Evolutionary conservation across 2,113 vertebrate species (phyloP), one percentile per base, ranked within the genome.

Genomic region (Actenoides hombroni): DNA sequence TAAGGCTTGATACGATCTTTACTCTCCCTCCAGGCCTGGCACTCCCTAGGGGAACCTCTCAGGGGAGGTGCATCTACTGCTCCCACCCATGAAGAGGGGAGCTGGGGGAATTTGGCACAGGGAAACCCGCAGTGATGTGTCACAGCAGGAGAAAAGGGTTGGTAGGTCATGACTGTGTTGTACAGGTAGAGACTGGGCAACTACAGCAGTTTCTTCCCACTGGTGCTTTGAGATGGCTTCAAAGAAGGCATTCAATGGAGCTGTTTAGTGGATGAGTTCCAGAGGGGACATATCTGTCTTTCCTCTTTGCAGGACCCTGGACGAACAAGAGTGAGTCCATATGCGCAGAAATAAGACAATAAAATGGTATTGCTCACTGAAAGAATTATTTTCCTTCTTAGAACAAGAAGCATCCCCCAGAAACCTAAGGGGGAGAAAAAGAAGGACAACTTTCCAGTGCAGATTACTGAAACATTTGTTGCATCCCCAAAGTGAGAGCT

Each of bases 391-490:
- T 83, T 39, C 29, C 29, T 83, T 44, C 18, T 60, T 39, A 92
- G 33, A 76, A 65, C 16, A 33, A 49, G 40, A 69, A 90, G n/a
- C 44, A 46, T 71, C 60, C 42, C 60, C 14, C 48, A 56, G 61
- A 92, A 95, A 91, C 14, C 23, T 10, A 3, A 2, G 11, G 11
- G 11, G 26, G 6, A 86, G 56, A 37, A 67, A 78, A 78, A 79
- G 61, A 24, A 92, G 60, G 42, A 95, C 61, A 53, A 56, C 44
- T 92, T 96, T 88, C 69, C 79, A 40, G 56, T 81, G 57, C 80
- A 88, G 86, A 93, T 96, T 94, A 79, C 64, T 65, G 80, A 94
- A 94, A 96, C 69, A 57, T 93, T 93, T 81, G 48, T 84, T 96
- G 80, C 91, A 90, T 96, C 92, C 80, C 40, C 44, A 73, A 95